A percentile compares a stretch with the other conserved stretches of the same genome.
Evolutionary conservation across 2,888 invertebrate species (phyloP).

Genomic region (Tinea trinotella): DNA sequence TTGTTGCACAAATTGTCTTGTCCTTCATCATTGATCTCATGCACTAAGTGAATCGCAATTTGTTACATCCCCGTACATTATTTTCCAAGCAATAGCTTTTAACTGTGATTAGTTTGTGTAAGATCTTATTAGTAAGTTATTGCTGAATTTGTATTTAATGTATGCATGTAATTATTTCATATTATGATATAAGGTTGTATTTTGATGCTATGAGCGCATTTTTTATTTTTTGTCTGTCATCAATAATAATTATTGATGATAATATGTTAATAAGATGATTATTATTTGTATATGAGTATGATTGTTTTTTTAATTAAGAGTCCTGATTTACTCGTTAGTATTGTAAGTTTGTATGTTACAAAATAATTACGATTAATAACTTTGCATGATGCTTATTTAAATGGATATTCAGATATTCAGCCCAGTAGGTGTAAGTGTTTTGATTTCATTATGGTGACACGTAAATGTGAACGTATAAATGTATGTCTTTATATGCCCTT

Average conservation of each 20-base stretch:
- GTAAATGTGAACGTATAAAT: neutral
- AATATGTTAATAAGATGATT: neutral
- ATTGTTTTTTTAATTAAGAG: no score
- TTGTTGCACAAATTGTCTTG: neutral
- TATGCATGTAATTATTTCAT: neutral
- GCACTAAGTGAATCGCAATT: neutral
- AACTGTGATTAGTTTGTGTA: conserved; percentile 4
- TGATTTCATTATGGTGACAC: neutral
- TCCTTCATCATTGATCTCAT: neutral
- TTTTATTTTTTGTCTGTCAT: conserved; percentile 20
- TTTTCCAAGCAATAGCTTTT: neutral
- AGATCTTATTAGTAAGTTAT: neutral
- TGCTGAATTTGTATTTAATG: conserved; percentile 3
- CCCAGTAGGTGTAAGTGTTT: neutral
- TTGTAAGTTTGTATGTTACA: no score
- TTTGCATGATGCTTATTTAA: no score
- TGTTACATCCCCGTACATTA: neutral
- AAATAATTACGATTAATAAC: no score
- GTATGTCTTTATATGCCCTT: conserved; percentile 49
- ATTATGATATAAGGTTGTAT: neutral
- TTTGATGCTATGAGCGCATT: conserved; percentile 63
- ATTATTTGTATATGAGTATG: no score
- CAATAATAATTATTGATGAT: neutral
- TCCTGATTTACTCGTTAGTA: no score
- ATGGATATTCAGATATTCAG: no score